A percentile compares a stretch with the other conserved stretches of the same genome.
Evolutionary conservation across 2,797 vertebrate genomes (phyloP).

Genomic region (Halcyon chelicuti): DNA sequence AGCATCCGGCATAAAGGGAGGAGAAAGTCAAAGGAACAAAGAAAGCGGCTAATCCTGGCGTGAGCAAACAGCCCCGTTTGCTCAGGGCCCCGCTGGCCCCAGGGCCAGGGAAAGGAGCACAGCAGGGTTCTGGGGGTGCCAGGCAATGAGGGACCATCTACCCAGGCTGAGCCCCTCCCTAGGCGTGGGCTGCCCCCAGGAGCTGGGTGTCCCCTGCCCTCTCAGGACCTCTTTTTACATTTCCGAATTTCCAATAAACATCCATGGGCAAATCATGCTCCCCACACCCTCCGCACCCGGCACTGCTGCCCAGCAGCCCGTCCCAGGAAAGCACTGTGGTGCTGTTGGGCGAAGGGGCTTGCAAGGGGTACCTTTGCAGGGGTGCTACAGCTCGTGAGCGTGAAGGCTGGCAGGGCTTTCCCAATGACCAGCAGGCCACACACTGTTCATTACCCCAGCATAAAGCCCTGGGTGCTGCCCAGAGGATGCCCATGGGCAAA

Average conservation of each 20-base stretch:
- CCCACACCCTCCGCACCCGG: rapidly evolving
- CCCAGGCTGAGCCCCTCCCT: not conserved
- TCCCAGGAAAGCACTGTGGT: not conserved
- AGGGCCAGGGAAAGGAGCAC: slow-evolving; percentile 13
- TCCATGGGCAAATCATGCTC: not conserved
- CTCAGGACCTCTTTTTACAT: not conserved
- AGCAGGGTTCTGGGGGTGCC: slow-evolving; percentile 10
- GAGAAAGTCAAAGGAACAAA: slow-evolving; percentile 75
- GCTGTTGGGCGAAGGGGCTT: not conserved
- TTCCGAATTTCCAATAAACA: slow-evolving; percentile 40
- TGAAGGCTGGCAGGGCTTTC: not conserved
- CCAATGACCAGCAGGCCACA: not conserved
- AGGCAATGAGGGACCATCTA: not conserved
- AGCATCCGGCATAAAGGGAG: slow-evolving; percentile 32
- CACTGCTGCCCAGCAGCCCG: not conserved
- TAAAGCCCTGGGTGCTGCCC: not conserved
- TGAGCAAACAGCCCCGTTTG: slow-evolving; percentile 69
- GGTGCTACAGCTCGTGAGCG: too few relatives aligned
- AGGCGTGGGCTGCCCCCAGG: not conserved
- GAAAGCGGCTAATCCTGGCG: slow-evolving; percentile 35
- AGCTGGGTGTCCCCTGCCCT: not conserved
- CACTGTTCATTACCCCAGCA: not conserved
- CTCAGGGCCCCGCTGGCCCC: slow-evolving; percentile 61
- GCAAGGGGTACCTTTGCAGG: not conserved
- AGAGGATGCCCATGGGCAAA: not conserved